phyloP scores from a whole-genome alignment of 2,888 invertebrate species.

The Ormyrus nitidulus region DNA sequence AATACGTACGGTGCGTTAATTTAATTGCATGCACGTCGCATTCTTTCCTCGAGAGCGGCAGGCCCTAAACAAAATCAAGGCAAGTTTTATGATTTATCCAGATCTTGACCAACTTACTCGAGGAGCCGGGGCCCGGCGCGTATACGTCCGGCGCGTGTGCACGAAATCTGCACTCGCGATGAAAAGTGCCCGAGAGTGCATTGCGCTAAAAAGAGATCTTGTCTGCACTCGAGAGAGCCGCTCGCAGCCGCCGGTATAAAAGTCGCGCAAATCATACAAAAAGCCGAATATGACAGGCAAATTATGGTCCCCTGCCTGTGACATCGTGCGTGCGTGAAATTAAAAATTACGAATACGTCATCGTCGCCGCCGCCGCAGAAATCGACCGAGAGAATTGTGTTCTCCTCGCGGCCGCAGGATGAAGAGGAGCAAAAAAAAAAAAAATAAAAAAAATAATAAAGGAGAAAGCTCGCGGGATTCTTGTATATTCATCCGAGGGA shows the following conservation, averaged over 20 bases:
- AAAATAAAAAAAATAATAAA: background rate
- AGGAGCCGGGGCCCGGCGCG: background rate
- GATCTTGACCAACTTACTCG: constrained; percentile 41
- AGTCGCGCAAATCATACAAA: constrained; percentile 45
- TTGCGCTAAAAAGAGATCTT: constrained; percentile 40
- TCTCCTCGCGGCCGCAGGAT: background rate
- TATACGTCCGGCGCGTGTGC: background rate
- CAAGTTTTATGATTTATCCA: constrained; percentile 40
- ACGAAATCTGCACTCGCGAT: constrained; percentile 26
- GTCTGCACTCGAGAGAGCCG: constrained; percentile 2
- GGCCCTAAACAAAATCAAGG: constrained; percentile 32
- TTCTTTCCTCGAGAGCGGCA: background rate
- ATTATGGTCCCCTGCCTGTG: constrained; percentile 45
- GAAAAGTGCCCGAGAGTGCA: constrained; percentile 15
- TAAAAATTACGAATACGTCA: constrained; percentile 51
- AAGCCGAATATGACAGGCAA: constrained; percentile 48
- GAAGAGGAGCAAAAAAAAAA: background rate
- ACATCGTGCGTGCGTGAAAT: constrained; percentile 49
- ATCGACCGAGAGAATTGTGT: constrained; percentile 33
- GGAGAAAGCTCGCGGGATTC: constrained; percentile 11
- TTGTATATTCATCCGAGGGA: background rate
- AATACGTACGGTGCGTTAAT: constrained; percentile 8
- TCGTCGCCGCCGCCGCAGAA: constrained; percentile 13
- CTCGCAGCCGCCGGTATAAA: constrained; percentile 4
- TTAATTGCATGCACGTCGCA: constrained; percentile 14